Base-by-base conservation (phyloP, 2,888 invertebrate species). In the Prosopocoilus inquinatus region DNA sequence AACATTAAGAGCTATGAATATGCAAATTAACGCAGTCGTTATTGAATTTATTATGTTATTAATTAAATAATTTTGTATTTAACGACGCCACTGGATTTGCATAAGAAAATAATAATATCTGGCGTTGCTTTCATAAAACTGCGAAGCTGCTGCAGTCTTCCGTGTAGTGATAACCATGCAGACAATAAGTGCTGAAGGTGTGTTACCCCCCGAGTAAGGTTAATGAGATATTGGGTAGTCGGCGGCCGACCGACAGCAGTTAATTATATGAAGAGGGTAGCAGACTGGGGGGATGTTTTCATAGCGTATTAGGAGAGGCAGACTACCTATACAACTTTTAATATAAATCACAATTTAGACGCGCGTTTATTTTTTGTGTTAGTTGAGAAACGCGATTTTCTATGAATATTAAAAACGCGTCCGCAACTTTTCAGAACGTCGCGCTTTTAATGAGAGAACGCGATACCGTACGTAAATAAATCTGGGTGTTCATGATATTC, bases 211-310 rank as follows among this genome's bases (percentile, higher is more conserved):
- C 62, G 60, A 60, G 62, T 62, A 63, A 68, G 69, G 70, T 70
- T 72, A 73, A 73, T 71, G 72, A 72, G 71, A 70, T 72, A 71
- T 72, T 70, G 70, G 68, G 67, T 65, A 68, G 66, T 67, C 68
- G 57, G 57, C 61, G 61, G 63, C 62, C 67, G 69, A 64, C 67
- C 67, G 67, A 67, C 69, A 66, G 67, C 70, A 67, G 70, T 71
- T 74, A 72, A 72, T 71, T 72, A 71, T 69, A 65, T 64, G 69
- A 67, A 68, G 70, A 70, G 70, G 70, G 70, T 69, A 61, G 68
- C 62, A 55, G 63, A 61, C 62, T 49, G 53, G 58, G 59, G 62
- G 64, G 60, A 57, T 55, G 59, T 45, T 53, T 47, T 38, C 53
- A 45, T 47, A 47, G 41, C 41, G 12, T 41, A 50, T 34, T 44